Percentiles rank a stretch among this genome's conserved stretches.
Evolutionary conservation across 2,888 invertebrate genomes (phyloP).

Genomic region (Pyrgus malvae): DNA sequence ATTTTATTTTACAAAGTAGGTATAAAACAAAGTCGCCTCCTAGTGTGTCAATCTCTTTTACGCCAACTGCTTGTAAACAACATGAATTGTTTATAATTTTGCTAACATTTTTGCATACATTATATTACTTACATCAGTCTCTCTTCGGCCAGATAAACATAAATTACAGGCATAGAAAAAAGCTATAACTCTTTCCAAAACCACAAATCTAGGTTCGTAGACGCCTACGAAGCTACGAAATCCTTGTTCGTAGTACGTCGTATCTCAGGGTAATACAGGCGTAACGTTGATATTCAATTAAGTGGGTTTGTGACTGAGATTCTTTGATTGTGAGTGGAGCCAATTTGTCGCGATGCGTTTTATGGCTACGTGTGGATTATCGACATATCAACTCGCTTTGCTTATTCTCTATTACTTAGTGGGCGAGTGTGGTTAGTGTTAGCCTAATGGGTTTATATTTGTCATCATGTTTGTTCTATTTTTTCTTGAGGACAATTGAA

Average conservation of each 20-base stretch:
- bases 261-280: background rate
- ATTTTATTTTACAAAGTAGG: too few relatives aligned
- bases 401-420: conserved; percentile 1
- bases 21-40: too few relatives aligned
- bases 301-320: conserved; percentile 33
- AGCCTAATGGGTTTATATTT: background rate
- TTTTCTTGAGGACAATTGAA: too few relatives aligned
- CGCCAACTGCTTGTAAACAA: too few relatives aligned
- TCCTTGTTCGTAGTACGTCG: background rate
- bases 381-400: conserved; percentile 30
- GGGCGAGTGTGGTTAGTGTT: background rate
- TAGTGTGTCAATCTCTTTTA: too few relatives aligned
- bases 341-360: conserved; percentile 52
- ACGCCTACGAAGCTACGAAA: background rate
- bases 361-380: conserved; percentile 61
- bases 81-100: too few relatives aligned
- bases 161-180: too few relatives aligned
- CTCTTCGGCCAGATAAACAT: too few relatives aligned
- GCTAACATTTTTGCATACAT: too few relatives aligned
- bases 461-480: background rate
- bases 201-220: too few relatives aligned
- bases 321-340: conserved; percentile 53
- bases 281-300: conserved; percentile 6
- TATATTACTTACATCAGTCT: too few relatives aligned
- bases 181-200: too few relatives aligned